phyloP scores from a whole-genome alignment of 2,797 vertebrate genomes.

The Chelonia mydas region DNA sequence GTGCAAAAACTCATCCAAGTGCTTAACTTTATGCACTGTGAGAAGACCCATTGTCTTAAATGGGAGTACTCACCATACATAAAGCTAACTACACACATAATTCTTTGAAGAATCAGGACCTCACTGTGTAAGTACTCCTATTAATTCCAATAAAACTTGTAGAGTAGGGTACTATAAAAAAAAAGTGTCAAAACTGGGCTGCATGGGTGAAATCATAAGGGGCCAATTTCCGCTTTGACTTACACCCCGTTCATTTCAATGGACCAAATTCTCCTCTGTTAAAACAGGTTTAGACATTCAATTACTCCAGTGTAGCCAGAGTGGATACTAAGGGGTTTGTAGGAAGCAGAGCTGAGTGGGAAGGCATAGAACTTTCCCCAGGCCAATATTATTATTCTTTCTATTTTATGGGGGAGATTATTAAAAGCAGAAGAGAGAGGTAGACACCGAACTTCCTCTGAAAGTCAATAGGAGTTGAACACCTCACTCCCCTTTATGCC shows the following conservation, averaged over 20 bases:
- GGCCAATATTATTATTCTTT: accelerated
- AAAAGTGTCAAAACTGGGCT: not conserved
- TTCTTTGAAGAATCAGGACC: not conserved
- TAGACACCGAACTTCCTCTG: accelerated
- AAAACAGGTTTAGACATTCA: accelerated
- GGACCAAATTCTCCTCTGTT: not conserved
- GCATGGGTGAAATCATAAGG: not conserved
- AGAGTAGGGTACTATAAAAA: not conserved
- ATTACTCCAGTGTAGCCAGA: not conserved
- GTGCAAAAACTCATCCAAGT: not conserved
- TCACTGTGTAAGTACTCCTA: not conserved
- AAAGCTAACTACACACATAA: not conserved
- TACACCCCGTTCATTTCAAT: not conserved
- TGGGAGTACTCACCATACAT: not conserved
- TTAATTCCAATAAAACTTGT: not conserved
- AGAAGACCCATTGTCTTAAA: not conserved
- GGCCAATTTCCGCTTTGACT: not conserved
- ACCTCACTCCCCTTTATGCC: not conserved
- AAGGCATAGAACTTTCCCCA: not conserved
- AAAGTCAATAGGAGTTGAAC: not conserved
- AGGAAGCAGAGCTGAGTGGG: accelerated
- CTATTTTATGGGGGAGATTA: accelerated
- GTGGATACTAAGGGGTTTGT: accelerated
- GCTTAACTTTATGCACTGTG: not conserved
- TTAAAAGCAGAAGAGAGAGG: not conserved